Base-by-base conservation (phyloP, 2,888 invertebrate species). In the Acronicta psi region DNA sequence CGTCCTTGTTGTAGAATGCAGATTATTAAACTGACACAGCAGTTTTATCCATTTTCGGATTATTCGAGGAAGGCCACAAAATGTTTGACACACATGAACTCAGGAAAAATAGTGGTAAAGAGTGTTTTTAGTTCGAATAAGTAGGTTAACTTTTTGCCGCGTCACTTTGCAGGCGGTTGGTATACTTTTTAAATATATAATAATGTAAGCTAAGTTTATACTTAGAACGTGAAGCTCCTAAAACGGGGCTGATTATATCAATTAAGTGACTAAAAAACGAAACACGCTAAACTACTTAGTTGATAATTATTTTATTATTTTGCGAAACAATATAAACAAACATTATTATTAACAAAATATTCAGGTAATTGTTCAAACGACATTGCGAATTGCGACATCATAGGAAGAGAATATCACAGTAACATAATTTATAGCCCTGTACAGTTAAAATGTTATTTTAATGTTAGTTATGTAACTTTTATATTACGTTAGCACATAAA, bases 371-470 rank as follows among this genome's bases (percentile, higher is more conserved):
- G 76, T 78, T 79, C 77, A 79, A 80, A 74, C 69, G 71, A 79
- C 77, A 80, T 82, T 80, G 83, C 80, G 68, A 81, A 83, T 78
- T 67, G 80, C 85, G 76, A 84, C 77, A 79, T 76, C 78, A 66
- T 77, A 88, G 87, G 88, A 91, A 90, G 88, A 90, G 75, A 82
- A 83, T 92, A 92, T 92, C 91, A 92, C 92, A 92, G 92, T 87
- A 88, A 88, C 75, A 73, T 65, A 80, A 79, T 78, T 70, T 66
- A 63, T 59, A 81, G 73, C 74, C 73, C 73, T 75, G 69, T 76
- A 73, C 51, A 65, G 37, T 55, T 44, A 10, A 36, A 47, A 23
- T 1, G 25, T 46, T 45, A 59, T 47, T 54, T 43, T 14, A n/a
- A n/a, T n/a, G n/a, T n/a, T n/a, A n/a, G n/a, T n/a, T n/a, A 47